Percentiles rank a stretch among this genome's conserved stretches.
Conservation (phyloP, 64 coral and sea anemone genomes). For the Stichodactyla helianthus region DNA sequence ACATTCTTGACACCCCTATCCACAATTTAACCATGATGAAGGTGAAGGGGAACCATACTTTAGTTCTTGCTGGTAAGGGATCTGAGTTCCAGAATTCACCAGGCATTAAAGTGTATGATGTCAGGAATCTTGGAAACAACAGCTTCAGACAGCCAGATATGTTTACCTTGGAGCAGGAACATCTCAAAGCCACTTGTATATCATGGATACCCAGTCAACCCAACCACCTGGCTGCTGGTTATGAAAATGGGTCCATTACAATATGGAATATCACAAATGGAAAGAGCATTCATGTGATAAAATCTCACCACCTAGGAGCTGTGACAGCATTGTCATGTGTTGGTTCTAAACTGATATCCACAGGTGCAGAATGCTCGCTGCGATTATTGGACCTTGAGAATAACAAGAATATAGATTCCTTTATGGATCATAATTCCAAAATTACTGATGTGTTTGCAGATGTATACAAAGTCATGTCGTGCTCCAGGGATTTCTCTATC, state of each 20-base stretch:
- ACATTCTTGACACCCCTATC: conserved; percentile 44
- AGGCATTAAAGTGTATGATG: conserved; percentile 56
- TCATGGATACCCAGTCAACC: conserved; percentile 15
- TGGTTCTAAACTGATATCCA: conserved; percentile 37
- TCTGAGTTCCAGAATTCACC: conserved; percentile 31
- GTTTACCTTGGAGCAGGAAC: not conserved
- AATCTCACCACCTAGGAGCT: not conserved
- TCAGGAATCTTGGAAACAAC: conserved; percentile 60
- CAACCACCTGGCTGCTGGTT: conserved; percentile 52
- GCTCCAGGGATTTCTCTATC: conserved; percentile 82
- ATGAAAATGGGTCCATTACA: conserved; percentile 55
- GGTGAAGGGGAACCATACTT: conserved; percentile 15
- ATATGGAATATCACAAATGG: conserved; percentile 55
- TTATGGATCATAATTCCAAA: conserved; percentile 52
- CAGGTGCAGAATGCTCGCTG: conserved; percentile 35
- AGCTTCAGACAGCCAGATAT: not conserved
- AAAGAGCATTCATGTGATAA: conserved; percentile 43
- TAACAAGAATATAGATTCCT: conserved; percentile 28
- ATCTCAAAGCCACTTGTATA: not conserved
- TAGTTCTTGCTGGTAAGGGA: conserved; percentile 39
- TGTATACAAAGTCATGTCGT: conserved; percentile 73
- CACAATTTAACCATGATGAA: conserved; percentile 38
- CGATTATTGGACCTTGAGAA: conserved; percentile 45
- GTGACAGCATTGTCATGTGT: conserved; percentile 37
- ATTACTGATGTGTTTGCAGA: conserved; percentile 71